Evolutionary conservation across 1,140 invertebrate genomes (phyloP).

Genomic region (Odontomachus brunneus): DNA sequence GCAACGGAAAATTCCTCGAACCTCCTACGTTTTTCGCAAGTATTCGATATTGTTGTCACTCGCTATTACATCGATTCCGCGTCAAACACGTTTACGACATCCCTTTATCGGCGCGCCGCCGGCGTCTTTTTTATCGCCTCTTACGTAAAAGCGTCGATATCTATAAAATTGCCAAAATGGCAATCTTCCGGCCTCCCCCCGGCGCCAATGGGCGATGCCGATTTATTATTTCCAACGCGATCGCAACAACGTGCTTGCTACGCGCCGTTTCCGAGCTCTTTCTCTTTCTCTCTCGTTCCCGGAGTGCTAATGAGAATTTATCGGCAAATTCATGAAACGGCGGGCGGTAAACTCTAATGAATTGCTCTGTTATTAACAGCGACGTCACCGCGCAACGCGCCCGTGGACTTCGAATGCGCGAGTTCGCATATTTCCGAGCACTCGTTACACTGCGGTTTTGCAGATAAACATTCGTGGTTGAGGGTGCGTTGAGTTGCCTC

Average conservation of each 20-base stretch:
- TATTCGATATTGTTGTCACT: too few species aligned
- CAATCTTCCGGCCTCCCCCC: background rate
- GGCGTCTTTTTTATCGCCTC: background rate
- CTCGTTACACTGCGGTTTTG: background rate
- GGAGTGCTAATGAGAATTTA: slow-evolving; percentile 66
- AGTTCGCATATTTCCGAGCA: background rate
- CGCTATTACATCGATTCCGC: too few species aligned
- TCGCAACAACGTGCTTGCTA: slow-evolving; percentile 28
- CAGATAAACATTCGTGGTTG: background rate
- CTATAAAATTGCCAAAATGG: slow-evolving; percentile 20
- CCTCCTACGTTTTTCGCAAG: too few species aligned
- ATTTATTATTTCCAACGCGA: slow-evolving; percentile 25
- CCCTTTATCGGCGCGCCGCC: background rate
- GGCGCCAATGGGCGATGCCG: background rate
- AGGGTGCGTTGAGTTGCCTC: background rate
- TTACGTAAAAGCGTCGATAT: slow-evolving; percentile 21
- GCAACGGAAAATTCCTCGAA: too few species aligned
- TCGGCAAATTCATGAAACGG: slow-evolving; percentile 63
- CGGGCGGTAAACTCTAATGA: slow-evolving; percentile 66
- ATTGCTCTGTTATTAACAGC: slow-evolving; percentile 67
- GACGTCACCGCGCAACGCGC: slow-evolving; percentile 6
- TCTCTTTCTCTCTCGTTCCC: background rate
- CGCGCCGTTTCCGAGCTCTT: background rate
- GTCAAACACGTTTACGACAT: background rate
- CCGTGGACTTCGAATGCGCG: background rate